Evolutionary conservation across 2,797 vertebrate genomes (phyloP).

Genomic region (Pelodytes ibericus): DNA sequence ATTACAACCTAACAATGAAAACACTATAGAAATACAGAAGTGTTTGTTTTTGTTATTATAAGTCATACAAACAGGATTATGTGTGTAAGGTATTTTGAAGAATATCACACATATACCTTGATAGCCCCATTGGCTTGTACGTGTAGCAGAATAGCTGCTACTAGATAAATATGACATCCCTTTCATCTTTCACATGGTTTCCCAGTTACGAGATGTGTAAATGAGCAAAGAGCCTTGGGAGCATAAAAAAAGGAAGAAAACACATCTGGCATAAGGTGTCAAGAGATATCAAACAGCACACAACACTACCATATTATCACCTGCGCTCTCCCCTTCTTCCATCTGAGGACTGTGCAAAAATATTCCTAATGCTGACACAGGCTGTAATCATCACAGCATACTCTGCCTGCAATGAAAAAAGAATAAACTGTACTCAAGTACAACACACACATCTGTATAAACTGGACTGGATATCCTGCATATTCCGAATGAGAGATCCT

Average conservation of each 20-base stretch:
- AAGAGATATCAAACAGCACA: slow-evolving; percentile 38
- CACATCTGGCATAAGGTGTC: slow-evolving; percentile 33
- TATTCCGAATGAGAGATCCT: too few species aligned
- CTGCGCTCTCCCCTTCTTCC: slow-evolving; percentile 33
- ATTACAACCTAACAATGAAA: too few species aligned
- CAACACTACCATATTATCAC: slow-evolving; percentile 28
- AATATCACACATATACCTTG: not conserved
- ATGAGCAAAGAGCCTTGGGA: slow-evolving; percentile 49
- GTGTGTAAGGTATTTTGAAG: not conserved
- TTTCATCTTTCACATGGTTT: slow-evolving; percentile 44
- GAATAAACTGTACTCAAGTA: too few species aligned
- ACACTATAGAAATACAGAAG: too few species aligned
- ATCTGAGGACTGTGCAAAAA: slow-evolving; percentile 10
- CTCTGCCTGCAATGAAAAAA: slow-evolving; percentile 14
- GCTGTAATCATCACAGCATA: slow-evolving; percentile 36
- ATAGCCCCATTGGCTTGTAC: not conserved
- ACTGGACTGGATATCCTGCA: too few species aligned
- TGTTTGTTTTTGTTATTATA: too few species aligned
- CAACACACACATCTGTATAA: not conserved
- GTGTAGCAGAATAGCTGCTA: not conserved
- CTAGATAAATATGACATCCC: slow-evolving; percentile 14
- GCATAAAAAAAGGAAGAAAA: slow-evolving; percentile 8
- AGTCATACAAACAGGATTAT: too few species aligned
- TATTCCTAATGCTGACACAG: slow-evolving; percentile 28
- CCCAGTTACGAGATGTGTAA: slow-evolving; percentile 41